phyloP scores from a whole-genome alignment of 1,140 invertebrate genomes.

The Apocrypta bakeri region DNA sequence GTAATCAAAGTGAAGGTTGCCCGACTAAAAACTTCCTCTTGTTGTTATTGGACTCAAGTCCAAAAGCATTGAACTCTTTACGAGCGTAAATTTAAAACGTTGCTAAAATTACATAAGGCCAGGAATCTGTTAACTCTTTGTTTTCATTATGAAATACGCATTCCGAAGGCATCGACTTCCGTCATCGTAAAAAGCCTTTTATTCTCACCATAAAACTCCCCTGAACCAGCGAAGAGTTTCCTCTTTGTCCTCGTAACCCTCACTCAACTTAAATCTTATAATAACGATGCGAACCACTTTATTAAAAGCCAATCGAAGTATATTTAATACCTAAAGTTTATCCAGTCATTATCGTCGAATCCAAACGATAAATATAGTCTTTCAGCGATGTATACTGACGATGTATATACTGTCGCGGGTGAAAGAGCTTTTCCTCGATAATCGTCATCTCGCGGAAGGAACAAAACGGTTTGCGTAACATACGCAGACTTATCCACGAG shows the following conservation, averaged over 20 bases:
- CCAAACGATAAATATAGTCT: not conserved
- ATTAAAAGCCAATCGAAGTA: no score
- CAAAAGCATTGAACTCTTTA: not conserved
- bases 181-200: not conserved
- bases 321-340: no score
- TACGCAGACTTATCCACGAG: not conserved
- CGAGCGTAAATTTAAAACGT: no score
- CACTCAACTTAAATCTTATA: not conserved
- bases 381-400: not conserved
- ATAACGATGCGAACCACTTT: not conserved
- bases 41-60: no score
- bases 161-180: not conserved
- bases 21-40: no score
- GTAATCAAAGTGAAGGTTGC: no score
- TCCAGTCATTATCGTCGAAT: not conserved
- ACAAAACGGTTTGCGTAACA: constrained; percentile 39
- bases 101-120: not conserved
- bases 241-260: not conserved
- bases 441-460: constrained; percentile 46
- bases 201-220: not conserved
- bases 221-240: not conserved
- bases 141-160: not conserved
- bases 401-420: not conserved
- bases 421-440: constrained; percentile 37
- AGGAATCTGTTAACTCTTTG: not conserved